Evolutionary conservation across 2,797 vertebrate species (phyloP).

Genomic region (Dicrostonyx torquatus): DNA sequence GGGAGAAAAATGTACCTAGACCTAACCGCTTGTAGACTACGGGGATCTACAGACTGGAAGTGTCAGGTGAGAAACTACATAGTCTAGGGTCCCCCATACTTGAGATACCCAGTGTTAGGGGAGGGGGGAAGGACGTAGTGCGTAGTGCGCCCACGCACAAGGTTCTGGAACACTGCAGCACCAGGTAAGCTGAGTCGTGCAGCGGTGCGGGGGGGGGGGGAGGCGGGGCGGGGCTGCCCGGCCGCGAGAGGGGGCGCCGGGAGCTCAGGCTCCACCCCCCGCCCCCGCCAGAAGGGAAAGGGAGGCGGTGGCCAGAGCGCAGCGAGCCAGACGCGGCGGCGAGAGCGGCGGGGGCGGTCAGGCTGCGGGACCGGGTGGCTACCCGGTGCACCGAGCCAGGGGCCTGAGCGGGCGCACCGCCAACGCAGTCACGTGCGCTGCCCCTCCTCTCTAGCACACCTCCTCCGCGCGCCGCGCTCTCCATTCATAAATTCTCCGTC

Average conservation of each 20-base stretch:
- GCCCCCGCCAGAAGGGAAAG: constrained; percentile 74
- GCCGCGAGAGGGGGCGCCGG: neutral
- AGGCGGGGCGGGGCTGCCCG: neutral
- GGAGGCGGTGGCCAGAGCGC: constrained; percentile 62
- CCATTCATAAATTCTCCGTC: constrained; percentile 95
- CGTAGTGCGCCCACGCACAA: neutral
- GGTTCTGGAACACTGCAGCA: neutral
- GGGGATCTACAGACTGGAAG: neutral
- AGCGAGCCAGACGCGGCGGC: constrained; percentile 29
- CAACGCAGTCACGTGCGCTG: constrained; percentile 77
- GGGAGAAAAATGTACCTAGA: neutral
- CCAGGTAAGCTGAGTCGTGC: neutral
- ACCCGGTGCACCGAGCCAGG: constrained; percentile 13
- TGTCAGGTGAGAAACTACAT: no score
- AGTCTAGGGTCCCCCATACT: neutral
- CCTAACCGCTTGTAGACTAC: neutral
- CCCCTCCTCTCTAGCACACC: constrained; percentile 66
- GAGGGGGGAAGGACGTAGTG: no score
- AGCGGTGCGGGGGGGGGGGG: neutral
- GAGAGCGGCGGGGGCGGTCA: constrained; percentile 50
- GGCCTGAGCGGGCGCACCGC: constrained; percentile 55
- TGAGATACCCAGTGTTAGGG: no score
- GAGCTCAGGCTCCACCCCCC: constrained; percentile 68
- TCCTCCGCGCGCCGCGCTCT: constrained; percentile 59
- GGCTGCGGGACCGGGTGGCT: constrained; percentile 27